Percentiles rank a stretch among this genome's conserved stretches.
Conservation (phyloP, 37 sponge, comb jelly and placozoan species). For the Bolinopsis microptera region DNA sequence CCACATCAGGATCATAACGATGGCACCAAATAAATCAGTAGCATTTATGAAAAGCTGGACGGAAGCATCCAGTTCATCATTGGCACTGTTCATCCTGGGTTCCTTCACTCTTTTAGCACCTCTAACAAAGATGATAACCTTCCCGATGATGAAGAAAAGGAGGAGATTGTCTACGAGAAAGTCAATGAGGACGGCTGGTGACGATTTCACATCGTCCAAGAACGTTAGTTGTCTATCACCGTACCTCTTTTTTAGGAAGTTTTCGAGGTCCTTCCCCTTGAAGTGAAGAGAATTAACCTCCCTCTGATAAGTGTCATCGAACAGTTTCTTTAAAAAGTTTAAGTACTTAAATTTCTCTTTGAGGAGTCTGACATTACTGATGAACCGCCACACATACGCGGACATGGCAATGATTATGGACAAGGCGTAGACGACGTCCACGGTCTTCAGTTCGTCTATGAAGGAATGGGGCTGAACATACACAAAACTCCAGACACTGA, state of each 20-base stretch:
- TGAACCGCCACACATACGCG: constrained; percentile 15
- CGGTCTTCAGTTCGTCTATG: background rate
- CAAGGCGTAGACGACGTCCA: background rate
- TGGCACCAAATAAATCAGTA: constrained; percentile 16
- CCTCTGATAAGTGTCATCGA: constrained; percentile 31
- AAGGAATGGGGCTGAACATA: constrained; percentile 25
- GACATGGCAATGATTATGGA: background rate
- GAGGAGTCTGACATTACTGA: background rate
- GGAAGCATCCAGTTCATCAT: background rate
- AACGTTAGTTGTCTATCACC: constrained; percentile 5
- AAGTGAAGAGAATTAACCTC: background rate
- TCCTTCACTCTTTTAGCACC: background rate
- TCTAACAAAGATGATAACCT: background rate
- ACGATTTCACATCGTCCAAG: background rate
- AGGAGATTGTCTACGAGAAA: constrained; percentile 19
- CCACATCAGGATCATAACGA: constrained; percentile 11
- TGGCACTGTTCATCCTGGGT: background rate
- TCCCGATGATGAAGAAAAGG: background rate
- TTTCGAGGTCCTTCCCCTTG: constrained; percentile 17
- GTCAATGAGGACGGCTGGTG: constrained; percentile 2
- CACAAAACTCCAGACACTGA: constrained; percentile 48
- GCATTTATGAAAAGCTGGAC: constrained; percentile 10
- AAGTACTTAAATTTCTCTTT: constrained; percentile 5
- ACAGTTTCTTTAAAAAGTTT: background rate
- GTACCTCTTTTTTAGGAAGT: constrained; percentile 1